phyloP scores from a whole-genome alignment of 2,113 vertebrate genomes.

The Erpornis zantholeuca region DNA sequence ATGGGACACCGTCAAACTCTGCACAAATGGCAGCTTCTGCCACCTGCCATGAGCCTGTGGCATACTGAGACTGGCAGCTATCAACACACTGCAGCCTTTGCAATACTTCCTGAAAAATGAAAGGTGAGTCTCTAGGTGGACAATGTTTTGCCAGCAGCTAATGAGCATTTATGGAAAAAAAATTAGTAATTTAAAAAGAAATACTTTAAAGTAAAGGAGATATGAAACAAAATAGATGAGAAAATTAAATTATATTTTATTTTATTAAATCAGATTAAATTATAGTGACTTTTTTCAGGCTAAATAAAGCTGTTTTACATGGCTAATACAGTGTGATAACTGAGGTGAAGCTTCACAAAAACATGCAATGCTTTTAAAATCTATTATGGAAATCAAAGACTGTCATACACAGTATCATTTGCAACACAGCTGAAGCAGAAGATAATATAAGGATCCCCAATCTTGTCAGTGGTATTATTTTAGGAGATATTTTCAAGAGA shows the following conservation, averaged over 20 bases:
- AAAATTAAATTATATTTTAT: neutral
- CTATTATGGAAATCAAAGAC: neutral
- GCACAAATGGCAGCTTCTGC: neutral
- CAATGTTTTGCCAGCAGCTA: neutral
- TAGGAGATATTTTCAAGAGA: neutral
- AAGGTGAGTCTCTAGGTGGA: neutral
- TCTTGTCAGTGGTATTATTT: constrained; percentile 12
- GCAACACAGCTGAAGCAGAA: neutral
- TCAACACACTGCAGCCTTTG: neutral
- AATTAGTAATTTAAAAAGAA: neutral
- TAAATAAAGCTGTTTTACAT: neutral
- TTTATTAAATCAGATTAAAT: neutral
- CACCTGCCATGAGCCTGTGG: neutral
- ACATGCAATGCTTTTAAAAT: neutral
- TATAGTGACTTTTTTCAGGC: neutral
- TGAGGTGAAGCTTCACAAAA: neutral
- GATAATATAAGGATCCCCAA: neutral
- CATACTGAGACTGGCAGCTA: neutral
- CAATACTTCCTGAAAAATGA: neutral
- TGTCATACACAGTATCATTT: neutral
- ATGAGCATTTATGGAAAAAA: neutral
- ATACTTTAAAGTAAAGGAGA: neutral
- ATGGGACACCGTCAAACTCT: neutral
- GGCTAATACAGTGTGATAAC: neutral
- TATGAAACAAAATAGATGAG: neutral